Percentiles rank a stretch among this genome's conserved stretches.
Evolutionary conservation across 2,888 invertebrate genomes (phyloP).

Genomic region (Caenorhabditis macrosperma): DNA sequence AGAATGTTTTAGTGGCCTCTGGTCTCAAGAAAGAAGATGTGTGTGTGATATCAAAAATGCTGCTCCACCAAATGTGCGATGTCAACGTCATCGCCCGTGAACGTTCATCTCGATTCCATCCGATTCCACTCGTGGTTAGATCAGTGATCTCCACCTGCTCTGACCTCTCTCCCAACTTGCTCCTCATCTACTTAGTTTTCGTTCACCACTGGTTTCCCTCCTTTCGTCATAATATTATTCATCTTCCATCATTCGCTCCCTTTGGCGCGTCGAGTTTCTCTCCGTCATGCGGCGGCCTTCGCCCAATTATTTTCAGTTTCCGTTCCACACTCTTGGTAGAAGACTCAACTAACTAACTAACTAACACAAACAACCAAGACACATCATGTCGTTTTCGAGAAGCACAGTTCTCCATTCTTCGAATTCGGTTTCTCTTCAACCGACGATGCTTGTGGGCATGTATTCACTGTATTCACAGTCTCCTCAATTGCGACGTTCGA

Average conservation of each 20-base stretch:
- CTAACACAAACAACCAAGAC: slow-evolving; percentile 20
- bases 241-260: slow-evolving; percentile 8
- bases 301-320: slow-evolving; percentile 54
- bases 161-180: neutral
- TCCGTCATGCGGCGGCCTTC: slow-evolving; percentile 15
- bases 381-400: neutral
- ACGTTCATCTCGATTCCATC: neutral
- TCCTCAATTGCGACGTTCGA: too few relatives aligned
- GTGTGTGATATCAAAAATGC: neutral
- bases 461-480: too few relatives aligned
- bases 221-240: slow-evolving; percentile 48
- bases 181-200: slow-evolving; percentile 4
- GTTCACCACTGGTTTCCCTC: slow-evolving; percentile 6
- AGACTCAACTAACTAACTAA: slow-evolving; percentile 11
- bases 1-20: slow-evolving; percentile 8
- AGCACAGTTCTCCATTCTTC: neutral
- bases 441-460: too few relatives aligned
- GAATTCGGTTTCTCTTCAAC: neutral
- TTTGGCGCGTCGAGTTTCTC: slow-evolving; percentile 16
- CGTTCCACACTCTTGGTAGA: slow-evolving; percentile 27
- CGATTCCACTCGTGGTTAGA: neutral
- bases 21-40: neutral
- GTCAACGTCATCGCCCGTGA: neutral
- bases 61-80: neutral
- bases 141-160: neutral